Percentiles rank a stretch among this genome's conserved stretches.
Evolutionary conservation across 2,113 vertebrate species (phyloP).

Genomic region (Synchiropus splendidus): DNA sequence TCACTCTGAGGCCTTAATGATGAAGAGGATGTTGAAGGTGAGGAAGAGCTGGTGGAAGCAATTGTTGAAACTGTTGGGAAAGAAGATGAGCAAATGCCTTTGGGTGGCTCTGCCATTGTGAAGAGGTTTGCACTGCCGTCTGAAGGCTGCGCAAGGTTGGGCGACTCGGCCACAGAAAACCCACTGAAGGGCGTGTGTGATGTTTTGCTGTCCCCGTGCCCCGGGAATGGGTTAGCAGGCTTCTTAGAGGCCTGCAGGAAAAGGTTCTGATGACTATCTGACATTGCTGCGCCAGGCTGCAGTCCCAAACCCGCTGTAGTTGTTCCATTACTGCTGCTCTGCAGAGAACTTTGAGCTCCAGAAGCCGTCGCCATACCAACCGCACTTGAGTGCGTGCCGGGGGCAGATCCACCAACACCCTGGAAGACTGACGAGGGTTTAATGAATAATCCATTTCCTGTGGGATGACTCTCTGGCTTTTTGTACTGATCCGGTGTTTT

Average conservation of each 20-base stretch:
- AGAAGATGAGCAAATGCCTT: constrained; percentile 72
- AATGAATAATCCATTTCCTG: constrained; percentile 73
- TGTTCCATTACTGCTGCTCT: constrained; percentile 41
- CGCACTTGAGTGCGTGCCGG: constrained; percentile 31
- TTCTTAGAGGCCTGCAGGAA: constrained; percentile 91
- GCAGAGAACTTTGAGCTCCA: constrained; percentile 32
- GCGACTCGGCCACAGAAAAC: constrained; percentile 68
- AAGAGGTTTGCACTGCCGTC: constrained; percentile 80
- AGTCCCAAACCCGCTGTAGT: constrained; percentile 42
- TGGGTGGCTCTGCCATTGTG: constrained; percentile 84
- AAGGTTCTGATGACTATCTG: constrained; percentile 88
- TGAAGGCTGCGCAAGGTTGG: constrained; percentile 44
- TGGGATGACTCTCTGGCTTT: constrained; percentile 74
- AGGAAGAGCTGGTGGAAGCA: constrained; percentile 63
- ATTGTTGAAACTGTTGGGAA: constrained; percentile 61
- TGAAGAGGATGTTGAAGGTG: constrained; percentile 65
- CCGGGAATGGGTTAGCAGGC: constrained; percentile 87
- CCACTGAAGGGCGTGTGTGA: constrained; percentile 80
- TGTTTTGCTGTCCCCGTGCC: constrained; percentile 80
- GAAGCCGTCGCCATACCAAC: constrained; percentile 33
- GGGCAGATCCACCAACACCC: constrained; percentile 51
- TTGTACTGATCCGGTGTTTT: constrained; percentile 70
- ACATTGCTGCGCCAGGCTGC: constrained; percentile 49
- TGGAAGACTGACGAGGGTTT: constrained; percentile 80
- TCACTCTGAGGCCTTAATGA: constrained; percentile 59